A percentile compares a stretch with the other conserved stretches of the same genome.
Conservation (phyloP, 2,113 vertebrate species). For the Microtus richardsoni region DNA sequence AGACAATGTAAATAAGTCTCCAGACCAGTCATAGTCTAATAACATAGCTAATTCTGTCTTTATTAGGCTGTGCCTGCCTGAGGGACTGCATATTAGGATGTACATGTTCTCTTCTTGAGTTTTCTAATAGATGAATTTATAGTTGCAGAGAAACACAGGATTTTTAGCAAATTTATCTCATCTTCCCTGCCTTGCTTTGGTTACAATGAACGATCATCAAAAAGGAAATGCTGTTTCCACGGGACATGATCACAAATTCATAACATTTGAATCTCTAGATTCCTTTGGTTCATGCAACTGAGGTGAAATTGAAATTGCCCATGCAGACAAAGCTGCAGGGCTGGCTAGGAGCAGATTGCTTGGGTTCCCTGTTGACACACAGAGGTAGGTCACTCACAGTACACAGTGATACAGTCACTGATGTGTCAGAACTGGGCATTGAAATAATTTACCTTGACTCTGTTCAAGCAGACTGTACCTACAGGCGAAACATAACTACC, state of each 20-base stretch:
- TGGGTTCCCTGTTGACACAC: background rate
- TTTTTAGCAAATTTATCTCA: background rate
- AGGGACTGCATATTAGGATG: background rate
- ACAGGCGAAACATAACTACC: background rate
- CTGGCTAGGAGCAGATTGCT: background rate
- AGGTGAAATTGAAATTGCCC: background rate
- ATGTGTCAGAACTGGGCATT: constrained; percentile 32
- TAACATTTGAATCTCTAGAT: background rate
- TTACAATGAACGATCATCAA: background rate
- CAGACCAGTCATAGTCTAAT: background rate
- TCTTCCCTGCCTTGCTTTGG: background rate
- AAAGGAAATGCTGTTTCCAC: constrained; percentile 28
- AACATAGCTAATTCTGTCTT: background rate
- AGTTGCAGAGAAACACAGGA: background rate
- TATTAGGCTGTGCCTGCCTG: background rate
- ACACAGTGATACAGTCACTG: constrained; percentile 12
- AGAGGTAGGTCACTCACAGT: background rate
- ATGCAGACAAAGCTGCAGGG: background rate
- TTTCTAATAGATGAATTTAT: background rate
- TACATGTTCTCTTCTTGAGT: background rate
- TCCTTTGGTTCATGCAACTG: background rate
- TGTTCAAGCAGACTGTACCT: constrained; percentile 34
- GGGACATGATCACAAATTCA: background rate
- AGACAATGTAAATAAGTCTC: background rate
- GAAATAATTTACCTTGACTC: constrained; percentile 22